Evolutionary conservation across 2,797 vertebrate genomes (phyloP), one percentile per base, ranked within the genome.

Genomic region (Petrocephalus schoutedeni): DNA sequence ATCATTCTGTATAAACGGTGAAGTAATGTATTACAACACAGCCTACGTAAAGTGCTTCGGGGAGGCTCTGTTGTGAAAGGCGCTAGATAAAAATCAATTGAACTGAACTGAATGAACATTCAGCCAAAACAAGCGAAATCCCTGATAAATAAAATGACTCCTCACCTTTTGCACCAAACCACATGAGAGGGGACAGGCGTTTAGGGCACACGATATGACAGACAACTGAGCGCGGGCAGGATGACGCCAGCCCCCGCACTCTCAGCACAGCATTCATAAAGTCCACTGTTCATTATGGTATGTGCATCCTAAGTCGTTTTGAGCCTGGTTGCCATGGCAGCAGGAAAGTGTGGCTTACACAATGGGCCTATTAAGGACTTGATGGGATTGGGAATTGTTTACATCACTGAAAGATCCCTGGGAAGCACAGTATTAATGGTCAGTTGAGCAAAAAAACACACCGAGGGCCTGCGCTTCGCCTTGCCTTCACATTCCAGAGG

Each of bases 221-320:
- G 92, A 74, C 91, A 89, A 91, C 67, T 93, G 87, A 93, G 88
- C 51, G 90, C 91, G 5, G 88, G 89, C 90, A 90, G 64, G 90
- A 89, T 16, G 19, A 91, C 89, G 89, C 89, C 67, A 87, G 83
- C 90, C 92, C 90, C 93, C 89, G 87, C 88, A 88, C 90, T 91
- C 92, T 93, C 91, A 92, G 91, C 93, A 91, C 90, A 87, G 85
- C 77, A 89, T 91, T 90, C 92, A 93, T 92, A 93, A 90, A 92
- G 23, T 88, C 89, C 89, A 93, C 94, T 95, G 95, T 95, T 93
- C 92, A 93, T 94, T 92, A 94, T 94, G 53, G 92, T 93, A 94
- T 92, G 93, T 91, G 92, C 92, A 90, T 87, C 86, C 90, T 89
- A 89, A 91, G 91, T 92, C 91, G 92, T 94, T 93, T 95, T 95